phyloP scores from a whole-genome alignment of 2,888 invertebrate genomes.

The Molanna angustata region DNA sequence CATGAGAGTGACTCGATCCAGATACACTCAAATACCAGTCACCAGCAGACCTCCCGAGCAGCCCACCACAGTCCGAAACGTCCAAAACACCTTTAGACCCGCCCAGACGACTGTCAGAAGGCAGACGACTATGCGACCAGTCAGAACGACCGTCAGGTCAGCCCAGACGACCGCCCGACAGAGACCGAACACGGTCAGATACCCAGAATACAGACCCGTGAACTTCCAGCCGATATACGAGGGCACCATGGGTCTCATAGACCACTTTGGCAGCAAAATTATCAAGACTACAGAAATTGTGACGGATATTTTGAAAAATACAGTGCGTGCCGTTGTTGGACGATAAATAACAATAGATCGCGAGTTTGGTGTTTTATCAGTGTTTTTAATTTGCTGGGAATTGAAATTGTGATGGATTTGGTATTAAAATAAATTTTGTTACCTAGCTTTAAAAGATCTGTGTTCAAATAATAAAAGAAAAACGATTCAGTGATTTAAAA shows the following conservation, averaged over 20 bases:
- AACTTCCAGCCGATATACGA: slow-evolving; percentile 47
- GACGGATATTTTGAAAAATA: slow-evolving; percentile 48
- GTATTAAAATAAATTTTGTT: too few species aligned
- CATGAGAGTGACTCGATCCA: not conserved
- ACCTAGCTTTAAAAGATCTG: too few species aligned
- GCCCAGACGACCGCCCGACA: slow-evolving; percentile 27
- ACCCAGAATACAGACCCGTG: slow-evolving; percentile 33
- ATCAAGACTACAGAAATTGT: slow-evolving; percentile 51
- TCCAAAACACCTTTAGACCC: not conserved
- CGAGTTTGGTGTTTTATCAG: too few species aligned
- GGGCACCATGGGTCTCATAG: slow-evolving; percentile 35
- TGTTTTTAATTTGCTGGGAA: too few species aligned
- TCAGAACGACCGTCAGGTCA: slow-evolving; percentile 1
- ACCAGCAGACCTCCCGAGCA: not conserved
- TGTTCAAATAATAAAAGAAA: too few species aligned
- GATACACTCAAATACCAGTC: not conserved
- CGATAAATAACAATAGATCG: not conserved
- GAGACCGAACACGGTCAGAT: slow-evolving; percentile 31
- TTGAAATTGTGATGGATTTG: too few species aligned
- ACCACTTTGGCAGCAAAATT: slow-evolving; percentile 52
- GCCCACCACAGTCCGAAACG: not conserved
- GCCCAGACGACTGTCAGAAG: not conserved
- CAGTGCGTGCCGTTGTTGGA: slow-evolving; percentile 50
- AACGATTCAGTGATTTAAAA: too few species aligned
- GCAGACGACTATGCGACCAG: not conserved